Conservation (phyloP, 2,113 vertebrate species). For the Macroglossus sobrinus region DNA sequence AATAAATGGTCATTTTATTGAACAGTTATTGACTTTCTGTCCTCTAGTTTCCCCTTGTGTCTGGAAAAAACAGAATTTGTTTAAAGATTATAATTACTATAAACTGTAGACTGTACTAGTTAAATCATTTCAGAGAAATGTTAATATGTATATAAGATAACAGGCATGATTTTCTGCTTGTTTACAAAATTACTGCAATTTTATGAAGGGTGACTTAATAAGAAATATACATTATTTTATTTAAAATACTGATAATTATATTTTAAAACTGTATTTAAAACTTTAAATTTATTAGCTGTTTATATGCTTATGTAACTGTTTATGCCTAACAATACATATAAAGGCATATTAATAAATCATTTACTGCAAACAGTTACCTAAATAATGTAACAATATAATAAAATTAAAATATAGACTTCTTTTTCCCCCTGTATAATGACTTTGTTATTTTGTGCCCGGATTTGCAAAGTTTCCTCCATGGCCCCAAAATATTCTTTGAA, state of each 20-base stretch:
- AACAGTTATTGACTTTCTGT: neutral
- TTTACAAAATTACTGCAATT: neutral
- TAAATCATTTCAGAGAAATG: neutral
- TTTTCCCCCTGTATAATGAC: neutral
- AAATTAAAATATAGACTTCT: neutral
- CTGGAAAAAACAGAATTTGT: neutral
- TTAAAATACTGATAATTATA: neutral
- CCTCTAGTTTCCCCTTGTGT: neutral
- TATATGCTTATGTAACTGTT: neutral
- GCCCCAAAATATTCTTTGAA: neutral
- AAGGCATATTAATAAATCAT: neutral
- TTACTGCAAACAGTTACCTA: neutral
- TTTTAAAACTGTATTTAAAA: neutral
- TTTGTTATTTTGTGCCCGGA: neutral
- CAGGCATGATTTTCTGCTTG: neutral
- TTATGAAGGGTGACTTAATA: neutral
- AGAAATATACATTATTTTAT: neutral
- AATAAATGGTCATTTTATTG: neutral
- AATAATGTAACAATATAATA: neutral
- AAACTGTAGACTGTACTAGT: neutral
- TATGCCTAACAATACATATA: neutral
- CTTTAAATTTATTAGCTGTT: neutral
- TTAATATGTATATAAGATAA: neutral
- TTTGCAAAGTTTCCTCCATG: neutral
- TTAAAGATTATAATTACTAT: neutral